A percentile compares a stretch with the other conserved stretches of the same genome.
Evolutionary conservation across 2,888 invertebrate genomes (phyloP).

Genomic region (Sarcophaga rosellei): DNA sequence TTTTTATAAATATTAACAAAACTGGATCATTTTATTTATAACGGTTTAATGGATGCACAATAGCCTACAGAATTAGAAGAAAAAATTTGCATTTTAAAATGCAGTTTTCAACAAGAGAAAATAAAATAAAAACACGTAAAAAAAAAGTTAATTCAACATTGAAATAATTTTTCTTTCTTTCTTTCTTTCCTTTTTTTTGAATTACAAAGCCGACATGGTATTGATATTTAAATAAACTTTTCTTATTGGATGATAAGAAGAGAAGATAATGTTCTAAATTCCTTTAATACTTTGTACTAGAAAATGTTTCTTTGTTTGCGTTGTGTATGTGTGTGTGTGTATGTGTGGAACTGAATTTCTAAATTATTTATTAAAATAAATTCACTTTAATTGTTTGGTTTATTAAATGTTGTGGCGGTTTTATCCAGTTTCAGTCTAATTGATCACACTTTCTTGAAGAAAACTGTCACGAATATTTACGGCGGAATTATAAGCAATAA

Average conservation of each 20-base stretch:
- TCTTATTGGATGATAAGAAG: neutral
- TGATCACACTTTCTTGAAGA: neutral
- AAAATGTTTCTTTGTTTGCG: no score
- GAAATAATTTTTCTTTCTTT: neutral
- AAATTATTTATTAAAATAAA: conserved; percentile 11
- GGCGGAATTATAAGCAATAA: no score
- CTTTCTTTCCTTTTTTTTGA: neutral
- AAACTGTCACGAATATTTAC: neutral
- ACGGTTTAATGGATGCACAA: no score
- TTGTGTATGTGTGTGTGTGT: no score
- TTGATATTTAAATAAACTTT: neutral
- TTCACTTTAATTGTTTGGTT: neutral
- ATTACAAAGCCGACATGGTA: neutral
- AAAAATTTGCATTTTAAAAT: neutral
- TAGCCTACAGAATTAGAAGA: neutral
- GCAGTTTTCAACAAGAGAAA: neutral
- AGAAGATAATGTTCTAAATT: no score
- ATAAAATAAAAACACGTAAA: no score
- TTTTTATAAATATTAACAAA: no score
- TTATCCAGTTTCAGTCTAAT: neutral
- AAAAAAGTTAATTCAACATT: no score
- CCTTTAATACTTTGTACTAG: no score
- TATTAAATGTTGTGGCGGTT: neutral
- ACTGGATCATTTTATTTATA: no score
- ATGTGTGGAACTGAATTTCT: no score